Evolutionary conservation across 2,888 invertebrate genomes (phyloP).

Genomic region (Prosopocoilus inquinatus): DNA sequence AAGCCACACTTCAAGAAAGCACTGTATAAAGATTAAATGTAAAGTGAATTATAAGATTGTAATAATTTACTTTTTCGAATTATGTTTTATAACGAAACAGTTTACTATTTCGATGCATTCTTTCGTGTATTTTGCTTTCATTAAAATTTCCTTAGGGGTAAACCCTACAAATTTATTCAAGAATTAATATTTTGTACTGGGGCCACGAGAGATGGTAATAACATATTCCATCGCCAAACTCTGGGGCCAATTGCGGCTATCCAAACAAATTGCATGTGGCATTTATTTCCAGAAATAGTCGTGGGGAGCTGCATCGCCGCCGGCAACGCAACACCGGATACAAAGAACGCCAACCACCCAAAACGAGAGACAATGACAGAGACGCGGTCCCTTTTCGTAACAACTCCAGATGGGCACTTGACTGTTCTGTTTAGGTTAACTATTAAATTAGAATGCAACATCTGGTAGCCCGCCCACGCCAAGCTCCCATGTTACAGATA

Average conservation of each 20-base stretch:
- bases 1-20: too few relatives aligned
- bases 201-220: too few relatives aligned
- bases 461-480: constrained; percentile 10
- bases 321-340: constrained; percentile 2
- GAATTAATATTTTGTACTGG: too few relatives aligned
- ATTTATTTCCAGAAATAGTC: constrained; percentile 1
- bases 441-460: constrained; percentile 22
- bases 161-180: too few relatives aligned
- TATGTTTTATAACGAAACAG: too few relatives aligned
- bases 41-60: too few relatives aligned
- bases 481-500: background rate
- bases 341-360: background rate
- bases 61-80: too few relatives aligned
- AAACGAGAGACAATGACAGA: constrained; percentile 3
- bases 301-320: background rate
- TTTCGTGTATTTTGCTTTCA: too few relatives aligned
- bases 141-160: too few relatives aligned
- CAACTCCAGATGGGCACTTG: constrained; percentile 27
- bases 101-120: too few relatives aligned
- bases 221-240: background rate
- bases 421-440: constrained; percentile 29
- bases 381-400: background rate
- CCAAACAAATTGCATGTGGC: constrained; percentile 1
- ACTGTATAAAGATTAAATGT: too few relatives aligned
- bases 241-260: background rate